phyloP scores from a whole-genome alignment of 2,113 vertebrate genomes.

The Burhinus bistriatus region DNA sequence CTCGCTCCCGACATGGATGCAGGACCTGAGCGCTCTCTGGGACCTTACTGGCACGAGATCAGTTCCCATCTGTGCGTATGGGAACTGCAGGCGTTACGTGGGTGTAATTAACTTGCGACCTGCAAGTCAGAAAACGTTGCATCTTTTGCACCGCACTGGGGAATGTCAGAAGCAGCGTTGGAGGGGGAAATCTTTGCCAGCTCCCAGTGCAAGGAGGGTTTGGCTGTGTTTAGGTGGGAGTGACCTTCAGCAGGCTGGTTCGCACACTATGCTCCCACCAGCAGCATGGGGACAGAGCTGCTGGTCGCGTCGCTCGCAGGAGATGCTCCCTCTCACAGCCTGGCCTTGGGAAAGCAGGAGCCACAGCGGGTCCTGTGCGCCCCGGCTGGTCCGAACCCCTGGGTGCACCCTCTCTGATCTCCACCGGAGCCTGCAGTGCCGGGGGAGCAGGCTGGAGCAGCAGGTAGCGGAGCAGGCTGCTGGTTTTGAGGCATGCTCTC shows the following conservation, averaged over 20 bases:
- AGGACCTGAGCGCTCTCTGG: fast-evolving
- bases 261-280: fast-evolving
- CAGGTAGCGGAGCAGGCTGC: not conserved
- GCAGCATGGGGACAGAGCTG: not conserved
- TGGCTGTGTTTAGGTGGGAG: not conserved
- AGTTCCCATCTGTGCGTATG: fast-evolving
- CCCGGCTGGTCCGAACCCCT: not conserved
- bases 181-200: not conserved
- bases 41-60: not conserved
- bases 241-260: not conserved
- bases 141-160: not conserved
- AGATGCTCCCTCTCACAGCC: not conserved
- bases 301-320: fast-evolving
- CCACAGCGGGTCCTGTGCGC: not conserved
- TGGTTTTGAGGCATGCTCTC: not conserved
- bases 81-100: not conserved
- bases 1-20: fast-evolving
- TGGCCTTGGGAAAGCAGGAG: not conserved
- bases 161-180: not conserved
- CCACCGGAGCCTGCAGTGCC: fast-evolving
- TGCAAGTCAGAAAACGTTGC: not conserved
- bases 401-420: not conserved
- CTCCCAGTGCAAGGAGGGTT: not conserved
- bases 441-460: not conserved
- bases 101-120: not conserved